Evolutionary conservation across 2,113 vertebrate genomes (phyloP).

Genomic region (Malurus cyaneus): DNA sequence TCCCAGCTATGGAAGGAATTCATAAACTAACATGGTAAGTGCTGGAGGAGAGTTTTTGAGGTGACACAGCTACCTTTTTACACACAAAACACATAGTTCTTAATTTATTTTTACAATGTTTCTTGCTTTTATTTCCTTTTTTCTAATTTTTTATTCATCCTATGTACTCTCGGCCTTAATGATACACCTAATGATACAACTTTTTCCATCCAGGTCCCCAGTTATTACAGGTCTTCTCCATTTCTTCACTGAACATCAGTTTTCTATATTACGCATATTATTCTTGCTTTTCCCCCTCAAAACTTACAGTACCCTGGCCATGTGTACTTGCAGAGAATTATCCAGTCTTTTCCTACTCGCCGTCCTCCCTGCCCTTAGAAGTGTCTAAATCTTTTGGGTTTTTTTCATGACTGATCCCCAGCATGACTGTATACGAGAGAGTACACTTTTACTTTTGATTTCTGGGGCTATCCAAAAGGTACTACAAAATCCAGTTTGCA

Average conservation of each 20-base stretch:
- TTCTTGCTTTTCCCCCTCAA: neutral
- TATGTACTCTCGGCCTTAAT: neutral
- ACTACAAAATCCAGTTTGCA: neutral
- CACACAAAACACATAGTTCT: neutral
- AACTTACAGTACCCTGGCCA: neutral
- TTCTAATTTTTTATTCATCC: neutral
- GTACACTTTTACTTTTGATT: neutral
- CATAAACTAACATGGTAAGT: neutral
- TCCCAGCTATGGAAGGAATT: neutral
- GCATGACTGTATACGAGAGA: too few relatives aligned
- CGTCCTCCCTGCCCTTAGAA: accelerated
- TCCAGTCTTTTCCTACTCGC: neutral
- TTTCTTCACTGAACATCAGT: neutral
- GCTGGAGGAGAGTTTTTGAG: neutral
- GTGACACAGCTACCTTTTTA: neutral
- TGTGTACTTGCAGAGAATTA: neutral
- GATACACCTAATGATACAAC: too few relatives aligned
- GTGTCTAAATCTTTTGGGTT: neutral
- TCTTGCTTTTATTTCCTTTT: neutral
- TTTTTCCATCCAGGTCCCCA: neutral
- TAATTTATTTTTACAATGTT: neutral
- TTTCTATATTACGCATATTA: neutral
- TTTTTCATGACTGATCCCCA: neutral
- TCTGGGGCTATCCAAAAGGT: neutral
- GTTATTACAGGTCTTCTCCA: neutral